phyloP scores from a whole-genome alignment of 2,113 vertebrate genomes.

The Tursiops truncatus region DNA sequence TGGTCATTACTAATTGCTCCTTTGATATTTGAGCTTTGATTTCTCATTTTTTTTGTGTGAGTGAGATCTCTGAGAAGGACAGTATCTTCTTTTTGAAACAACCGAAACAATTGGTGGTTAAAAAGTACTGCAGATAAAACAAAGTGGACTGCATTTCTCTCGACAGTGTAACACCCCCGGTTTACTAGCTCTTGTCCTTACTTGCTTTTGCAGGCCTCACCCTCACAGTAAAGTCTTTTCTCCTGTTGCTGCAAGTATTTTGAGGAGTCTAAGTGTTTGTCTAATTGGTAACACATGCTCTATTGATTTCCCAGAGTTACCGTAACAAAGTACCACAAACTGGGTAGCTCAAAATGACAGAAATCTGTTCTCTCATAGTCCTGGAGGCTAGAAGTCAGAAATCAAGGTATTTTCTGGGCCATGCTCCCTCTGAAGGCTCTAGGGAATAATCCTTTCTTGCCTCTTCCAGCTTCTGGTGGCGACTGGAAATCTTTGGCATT shows the following conservation, averaged over 20 bases:
- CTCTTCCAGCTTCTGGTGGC: background rate
- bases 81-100: background rate
- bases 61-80: background rate
- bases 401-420: no score
- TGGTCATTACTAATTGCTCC: background rate
- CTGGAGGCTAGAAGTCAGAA: background rate
- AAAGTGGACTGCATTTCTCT: background rate
- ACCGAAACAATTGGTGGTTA: background rate
- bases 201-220: background rate
- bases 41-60: background rate
- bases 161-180: fast-evolving
- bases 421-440: background rate
- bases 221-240: background rate
- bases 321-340: background rate
- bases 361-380: background rate
- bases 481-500: background rate
- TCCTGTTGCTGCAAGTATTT: background rate
- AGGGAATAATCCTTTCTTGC: background rate
- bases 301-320: background rate
- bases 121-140: background rate
- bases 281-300: background rate
- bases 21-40: background rate
- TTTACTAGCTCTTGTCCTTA: background rate
- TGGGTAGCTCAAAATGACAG: background rate
- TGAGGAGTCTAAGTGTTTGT: background rate